Percentiles rank a stretch among this genome's conserved stretches.
phyloP scores from a whole-genome alignment of 1,140 invertebrate genomes.

The Drosophila punjabiensis region DNA sequence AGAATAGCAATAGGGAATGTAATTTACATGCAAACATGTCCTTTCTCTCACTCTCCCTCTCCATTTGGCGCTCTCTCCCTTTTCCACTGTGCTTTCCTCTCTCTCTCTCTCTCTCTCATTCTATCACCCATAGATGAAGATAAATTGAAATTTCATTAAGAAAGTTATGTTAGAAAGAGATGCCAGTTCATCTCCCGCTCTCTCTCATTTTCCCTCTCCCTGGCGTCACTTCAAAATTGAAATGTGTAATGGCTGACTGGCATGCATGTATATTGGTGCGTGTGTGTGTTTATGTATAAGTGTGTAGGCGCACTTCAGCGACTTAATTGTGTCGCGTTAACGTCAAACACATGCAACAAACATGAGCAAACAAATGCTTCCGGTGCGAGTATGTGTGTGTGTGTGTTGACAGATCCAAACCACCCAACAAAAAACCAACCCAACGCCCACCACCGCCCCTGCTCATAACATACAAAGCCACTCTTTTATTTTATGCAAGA shows the following conservation, averaged over 20 bases:
- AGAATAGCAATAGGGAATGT: conserved; percentile 51
- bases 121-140: conserved; percentile 42
- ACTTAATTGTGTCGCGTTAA: conserved; percentile 83
- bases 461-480: conserved; percentile 65
- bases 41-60: conserved; percentile 2
- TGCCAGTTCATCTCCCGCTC: not conserved
- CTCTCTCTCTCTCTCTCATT: not conserved
- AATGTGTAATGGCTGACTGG: conserved; percentile 76
- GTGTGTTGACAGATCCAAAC: conserved; percentile 76
- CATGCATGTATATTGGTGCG: conserved; percentile 16
- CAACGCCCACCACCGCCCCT: conserved; percentile 33
- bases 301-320: conserved; percentile 77
- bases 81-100: too few species aligned
- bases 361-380: conserved; percentile 78
- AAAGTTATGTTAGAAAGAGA: conserved; percentile 62
- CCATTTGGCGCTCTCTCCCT: not conserved
- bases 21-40: conserved; percentile 61
- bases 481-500: conserved; percentile 75
- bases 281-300: conserved; percentile 1
- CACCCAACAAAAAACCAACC: conserved; percentile 69
- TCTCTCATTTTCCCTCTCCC: not conserved
- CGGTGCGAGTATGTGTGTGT: conserved; percentile 19
- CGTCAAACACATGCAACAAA: conserved; percentile 83
- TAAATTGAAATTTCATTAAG: conserved; percentile 83
- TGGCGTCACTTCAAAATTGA: conserved; percentile 71